phyloP scores from a whole-genome alignment of 1,140 invertebrate species.

The Andrena cerasifolii region DNA sequence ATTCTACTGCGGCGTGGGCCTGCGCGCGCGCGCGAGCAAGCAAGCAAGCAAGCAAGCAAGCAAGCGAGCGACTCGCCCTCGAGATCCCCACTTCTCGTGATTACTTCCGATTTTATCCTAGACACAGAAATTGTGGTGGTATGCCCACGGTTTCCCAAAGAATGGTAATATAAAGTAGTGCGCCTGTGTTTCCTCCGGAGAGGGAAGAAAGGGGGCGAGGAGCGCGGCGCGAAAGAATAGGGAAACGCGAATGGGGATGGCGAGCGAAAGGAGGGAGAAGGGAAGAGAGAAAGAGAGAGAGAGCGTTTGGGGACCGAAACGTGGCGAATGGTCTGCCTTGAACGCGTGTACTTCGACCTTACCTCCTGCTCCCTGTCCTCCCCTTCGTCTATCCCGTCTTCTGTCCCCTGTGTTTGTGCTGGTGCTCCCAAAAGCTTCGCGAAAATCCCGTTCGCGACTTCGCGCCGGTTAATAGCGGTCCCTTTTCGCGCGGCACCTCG shows the following conservation, averaged over 20 bases:
- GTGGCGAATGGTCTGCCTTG: constrained; percentile 32
- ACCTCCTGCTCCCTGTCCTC: neutral
- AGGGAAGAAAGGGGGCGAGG: constrained; percentile 8
- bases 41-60: neutral
- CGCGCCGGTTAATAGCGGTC: neutral
- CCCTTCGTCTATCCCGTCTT: neutral
- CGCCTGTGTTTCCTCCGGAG: constrained; percentile 33
- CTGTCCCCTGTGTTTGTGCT: neutral
- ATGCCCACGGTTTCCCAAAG: constrained; percentile 48
- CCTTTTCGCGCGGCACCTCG: neutral
- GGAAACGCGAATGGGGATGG: constrained; percentile 7
- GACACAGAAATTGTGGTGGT: constrained; percentile 56
- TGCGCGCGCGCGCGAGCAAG: neutral
- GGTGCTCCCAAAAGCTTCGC: neutral
- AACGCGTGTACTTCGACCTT: constrained; percentile 5
- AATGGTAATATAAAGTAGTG: constrained; percentile 61
- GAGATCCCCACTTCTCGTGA: constrained; percentile 67
- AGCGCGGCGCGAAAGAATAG: constrained; percentile 28
- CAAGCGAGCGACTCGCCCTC: neutral
- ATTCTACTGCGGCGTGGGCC: neutral
- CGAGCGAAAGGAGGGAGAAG: neutral
- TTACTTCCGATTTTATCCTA: constrained; percentile 72
- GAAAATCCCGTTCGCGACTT: constrained; percentile 9
- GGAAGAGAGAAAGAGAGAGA: neutral
- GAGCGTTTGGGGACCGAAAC: constrained; percentile 23